Base-by-base conservation (phyloP, 2,797 vertebrate species). In the Petrocephalus sullivani region DNA sequence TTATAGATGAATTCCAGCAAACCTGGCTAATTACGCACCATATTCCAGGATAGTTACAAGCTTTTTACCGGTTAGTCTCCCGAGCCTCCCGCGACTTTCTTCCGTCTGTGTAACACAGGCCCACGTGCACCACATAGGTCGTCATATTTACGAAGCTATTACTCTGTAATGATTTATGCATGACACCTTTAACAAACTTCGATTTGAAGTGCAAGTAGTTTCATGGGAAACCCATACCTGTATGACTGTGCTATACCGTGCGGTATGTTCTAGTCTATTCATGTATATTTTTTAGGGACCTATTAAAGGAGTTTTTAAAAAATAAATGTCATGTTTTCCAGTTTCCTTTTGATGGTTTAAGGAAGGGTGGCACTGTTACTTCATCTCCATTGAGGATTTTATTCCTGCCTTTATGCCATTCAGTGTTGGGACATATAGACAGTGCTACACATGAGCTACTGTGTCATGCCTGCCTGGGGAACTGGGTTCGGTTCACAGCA, bases 121-220 rank as follows among this genome's bases (percentile, higher is more conserved):
- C 89, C 88, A 91, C 90, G 89, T 90, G 88, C 92, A 92, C 89
- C 91, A 89, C 90, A 87, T 90, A 90, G 87, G 37, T 49, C 92
- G 92, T 92, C 92, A 93, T 93, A 92, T 91, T 90, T 94, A 92
- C 91, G 91, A n/a, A 28, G n/a, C 41, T 87, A 51, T 64, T 87
- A 89, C 89, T 92, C 91, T 16, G 91, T 89, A 93, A 93, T 81
- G 46, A 92, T 91, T 93, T 92, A 88, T 71, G 89, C 95, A 95
- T 97, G 96, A 94, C 90, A 94, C 93, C 95, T 96, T 93, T 93
- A 98, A 99, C 98, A 99, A 99, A 97, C 98, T 99, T 99, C 97
- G 90, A 95, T 96, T 98, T 97, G 98, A 97, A 99, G 98, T 98
- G 98, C 98, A 96, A 57, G 91, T 93, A 95, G 93, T 95, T 96